Evolutionary conservation across 2,797 vertebrate genomes (phyloP).

Genomic region (Sebastes oblongus): DNA sequence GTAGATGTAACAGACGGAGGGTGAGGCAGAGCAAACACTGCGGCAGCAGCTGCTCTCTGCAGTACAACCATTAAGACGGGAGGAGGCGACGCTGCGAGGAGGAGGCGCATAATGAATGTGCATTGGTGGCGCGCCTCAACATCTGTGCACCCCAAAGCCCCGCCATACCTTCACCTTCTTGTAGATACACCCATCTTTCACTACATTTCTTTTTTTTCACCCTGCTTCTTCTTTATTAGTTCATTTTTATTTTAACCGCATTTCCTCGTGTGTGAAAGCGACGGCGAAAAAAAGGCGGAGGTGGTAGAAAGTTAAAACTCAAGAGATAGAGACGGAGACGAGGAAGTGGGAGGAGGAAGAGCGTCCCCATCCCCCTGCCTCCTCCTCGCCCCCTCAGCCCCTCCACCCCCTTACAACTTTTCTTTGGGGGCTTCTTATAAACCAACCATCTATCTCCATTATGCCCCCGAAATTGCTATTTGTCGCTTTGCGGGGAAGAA

Average conservation of each 20-base stretch:
- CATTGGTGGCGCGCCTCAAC: conserved; percentile 59
- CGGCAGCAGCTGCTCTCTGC: conserved; percentile 76
- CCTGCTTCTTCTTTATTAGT: neutral
- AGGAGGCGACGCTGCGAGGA: conserved; percentile 58
- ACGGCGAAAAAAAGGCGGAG: neutral
- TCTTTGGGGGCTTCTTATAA: conserved; percentile 79
- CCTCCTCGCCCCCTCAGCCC: neutral
- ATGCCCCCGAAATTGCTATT: conserved; percentile 83
- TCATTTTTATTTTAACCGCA: conserved; percentile 2
- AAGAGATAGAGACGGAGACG: conserved; percentile 14
- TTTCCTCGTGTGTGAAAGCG: neutral
- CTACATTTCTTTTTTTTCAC: neutral
- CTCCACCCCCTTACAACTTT: conserved; percentile 68
- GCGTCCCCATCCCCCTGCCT: conserved; percentile 14
- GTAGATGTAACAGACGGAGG: conserved; percentile 61
- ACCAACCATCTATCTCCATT: conserved; percentile 85
- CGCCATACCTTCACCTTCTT: conserved; percentile 31
- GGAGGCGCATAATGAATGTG: conserved; percentile 70
- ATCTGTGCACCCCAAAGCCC: conserved; percentile 60
- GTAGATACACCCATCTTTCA: neutral
- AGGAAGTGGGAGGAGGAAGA: conserved; percentile 10
- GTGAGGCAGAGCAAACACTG: conserved; percentile 70
- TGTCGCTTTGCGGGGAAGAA: conserved; percentile 84
- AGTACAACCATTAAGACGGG: conserved; percentile 70
- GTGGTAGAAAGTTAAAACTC: conserved; percentile 11